Evolutionary conservation across 2,113 vertebrate genomes (phyloP), one percentile per base, ranked within the genome.

Genomic region (Heloderma charlesbogerti): DNA sequence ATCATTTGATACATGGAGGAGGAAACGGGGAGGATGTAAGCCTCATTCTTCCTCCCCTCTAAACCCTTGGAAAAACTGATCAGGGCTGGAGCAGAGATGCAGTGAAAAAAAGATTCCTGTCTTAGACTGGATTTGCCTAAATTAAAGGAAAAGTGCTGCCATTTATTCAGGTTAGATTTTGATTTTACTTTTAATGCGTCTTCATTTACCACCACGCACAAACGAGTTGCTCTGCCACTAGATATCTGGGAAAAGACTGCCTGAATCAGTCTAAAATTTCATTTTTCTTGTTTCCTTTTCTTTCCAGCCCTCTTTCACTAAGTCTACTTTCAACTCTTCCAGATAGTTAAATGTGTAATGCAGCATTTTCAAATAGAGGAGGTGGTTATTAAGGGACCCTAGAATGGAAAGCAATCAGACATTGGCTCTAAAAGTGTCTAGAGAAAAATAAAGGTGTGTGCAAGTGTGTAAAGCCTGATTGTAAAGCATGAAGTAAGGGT

Each of bases 231-330:
- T 37, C 43, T 0, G 0, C 18, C 77, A 0, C 37, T 8, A 0
- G 80, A 20, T 40, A 51, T 29, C 43, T 27, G 89, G 69, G 78
- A 87, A 80, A 89, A 8, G 89, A 90, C 91, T 63, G 57, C 45
- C 89, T 16, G 0, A n/a, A 92, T 91, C 93, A 94, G 89, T 92
- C 90, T 92, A 71, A 87, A 93, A 71, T 93, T 92, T 93, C 40
- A 79, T 93, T 89, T 91, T 94, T 89, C 45, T 45, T 66, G 91
- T 91, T 91, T 94, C 54, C 63, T 34, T 18, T 57, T 54, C 43
- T 1, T 80, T 79, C 34, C 67, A 43, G 18, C 15, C 45, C 31
- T n/a, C 25, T 67, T 15, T 90, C 16, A 1, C 67, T 88, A 87
- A 0, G 54, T 92, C 29, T 5, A 0, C 2, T 43, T 90, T 29